phyloP scores from a whole-genome alignment of 2,113 vertebrate genomes.

The Phylloscopus trochiloides region DNA sequence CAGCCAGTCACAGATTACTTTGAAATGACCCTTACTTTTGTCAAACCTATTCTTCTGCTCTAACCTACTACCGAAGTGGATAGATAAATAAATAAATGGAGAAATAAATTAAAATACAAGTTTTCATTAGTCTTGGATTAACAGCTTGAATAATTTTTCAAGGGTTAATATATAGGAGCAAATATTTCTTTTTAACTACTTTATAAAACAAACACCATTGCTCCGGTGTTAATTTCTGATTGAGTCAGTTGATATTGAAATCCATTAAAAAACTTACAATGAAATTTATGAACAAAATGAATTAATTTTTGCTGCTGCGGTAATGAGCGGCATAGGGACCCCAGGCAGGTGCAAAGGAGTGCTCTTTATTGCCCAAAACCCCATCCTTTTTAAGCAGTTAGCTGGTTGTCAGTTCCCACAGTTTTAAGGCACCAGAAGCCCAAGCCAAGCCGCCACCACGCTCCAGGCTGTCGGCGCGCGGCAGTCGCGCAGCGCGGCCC shows the following conservation, averaged over 20 bases:
- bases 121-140: background rate
- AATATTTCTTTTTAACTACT: background rate
- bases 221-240: background rate
- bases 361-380: background rate
- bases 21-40: background rate
- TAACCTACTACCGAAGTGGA: background rate
- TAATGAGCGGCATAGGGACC: rapidly evolving
- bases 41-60: background rate
- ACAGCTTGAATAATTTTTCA: background rate
- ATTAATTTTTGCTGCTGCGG: background rate
- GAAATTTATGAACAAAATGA: background rate
- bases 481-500: background rate
- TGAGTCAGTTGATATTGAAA: background rate
- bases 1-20: background rate
- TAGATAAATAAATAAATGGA: background rate
- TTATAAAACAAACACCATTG: background rate
- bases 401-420: background rate
- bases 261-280: background rate
- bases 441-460: background rate
- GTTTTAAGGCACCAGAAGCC: background rate
- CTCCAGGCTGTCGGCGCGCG: rapidly evolving
- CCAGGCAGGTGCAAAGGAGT: background rate
- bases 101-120: background rate
- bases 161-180: background rate
- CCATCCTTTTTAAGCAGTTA: background rate